Evolutionary conservation across 2,888 invertebrate species (phyloP).

Genomic region (Eremobia ochroleuca): DNA sequence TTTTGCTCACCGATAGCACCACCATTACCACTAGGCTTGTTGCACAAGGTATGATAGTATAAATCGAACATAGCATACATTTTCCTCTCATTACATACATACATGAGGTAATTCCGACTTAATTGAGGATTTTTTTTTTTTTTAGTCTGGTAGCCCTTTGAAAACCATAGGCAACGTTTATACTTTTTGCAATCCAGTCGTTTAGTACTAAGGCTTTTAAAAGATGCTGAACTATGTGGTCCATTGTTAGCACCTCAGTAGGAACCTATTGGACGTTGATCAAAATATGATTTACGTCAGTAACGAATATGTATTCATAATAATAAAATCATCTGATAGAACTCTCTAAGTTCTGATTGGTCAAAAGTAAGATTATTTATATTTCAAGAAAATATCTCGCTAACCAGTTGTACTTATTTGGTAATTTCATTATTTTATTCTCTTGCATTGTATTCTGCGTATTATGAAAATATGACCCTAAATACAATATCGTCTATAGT

Average conservation of each 20-base stretch:
- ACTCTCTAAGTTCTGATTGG: neutral
- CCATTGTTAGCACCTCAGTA: neutral
- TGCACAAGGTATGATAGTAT: neutral
- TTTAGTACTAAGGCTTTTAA: conserved; percentile 7
- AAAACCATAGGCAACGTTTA: neutral
- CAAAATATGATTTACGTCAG: neutral
- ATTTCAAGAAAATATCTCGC: neutral
- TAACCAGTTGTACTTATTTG: neutral
- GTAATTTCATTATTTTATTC: neutral
- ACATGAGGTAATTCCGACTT: neutral
- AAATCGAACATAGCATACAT: neutral
- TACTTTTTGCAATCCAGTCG: neutral
- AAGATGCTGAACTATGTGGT: neutral
- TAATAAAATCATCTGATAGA: neutral
- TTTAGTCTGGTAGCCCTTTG: neutral
- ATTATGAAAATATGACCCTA: neutral
- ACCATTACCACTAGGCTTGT: neutral
- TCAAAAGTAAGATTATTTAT: neutral
- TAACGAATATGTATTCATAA: neutral
- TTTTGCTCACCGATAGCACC: neutral
- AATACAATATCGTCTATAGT: neutral
- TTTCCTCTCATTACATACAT: neutral
- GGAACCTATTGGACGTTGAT: neutral
- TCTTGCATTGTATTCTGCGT: neutral
- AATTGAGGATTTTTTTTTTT: neutral